Percentiles rank a stretch among this genome's conserved stretches.
Conservation (phyloP, 2,888 invertebrate species). For the Acleris emargana region DNA sequence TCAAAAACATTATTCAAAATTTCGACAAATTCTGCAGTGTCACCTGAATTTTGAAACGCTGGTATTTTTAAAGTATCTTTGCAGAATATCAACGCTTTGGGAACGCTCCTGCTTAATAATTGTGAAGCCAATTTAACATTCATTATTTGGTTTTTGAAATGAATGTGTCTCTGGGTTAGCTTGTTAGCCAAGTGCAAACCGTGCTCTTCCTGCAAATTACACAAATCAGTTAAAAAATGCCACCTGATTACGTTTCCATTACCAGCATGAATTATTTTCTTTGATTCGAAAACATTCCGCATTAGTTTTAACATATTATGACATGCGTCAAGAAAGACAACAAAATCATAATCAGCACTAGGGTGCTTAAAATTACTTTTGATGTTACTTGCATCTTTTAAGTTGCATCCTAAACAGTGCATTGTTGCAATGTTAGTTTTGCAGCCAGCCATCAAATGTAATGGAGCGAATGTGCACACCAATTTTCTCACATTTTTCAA, state of each 20-base stretch:
- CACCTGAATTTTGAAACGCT: background rate
- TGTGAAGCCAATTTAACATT: background rate
- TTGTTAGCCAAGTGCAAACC: too few species aligned
- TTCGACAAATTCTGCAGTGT: background rate
- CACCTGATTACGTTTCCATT: too few species aligned
- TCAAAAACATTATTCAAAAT: slow-evolving; percentile 1
- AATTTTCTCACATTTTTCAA: slow-evolving; percentile 16
- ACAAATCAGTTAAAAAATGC: too few species aligned
- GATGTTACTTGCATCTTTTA: too few species aligned
- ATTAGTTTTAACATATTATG: background rate
- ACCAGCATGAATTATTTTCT: too few species aligned
- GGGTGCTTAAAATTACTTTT: too few species aligned
- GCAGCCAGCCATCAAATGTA: background rate
- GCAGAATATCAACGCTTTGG: background rate
- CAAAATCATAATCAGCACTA: too few species aligned
- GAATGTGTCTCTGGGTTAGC: background rate
- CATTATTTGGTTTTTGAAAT: background rate
- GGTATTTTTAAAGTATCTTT: background rate
- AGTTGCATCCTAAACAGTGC: too few species aligned
- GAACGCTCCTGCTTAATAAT: background rate
- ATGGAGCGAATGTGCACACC: slow-evolving; percentile 4
- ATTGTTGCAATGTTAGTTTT: too few species aligned
- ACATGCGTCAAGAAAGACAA: too few species aligned
- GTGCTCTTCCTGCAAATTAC: too few species aligned
- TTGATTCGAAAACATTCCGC: background rate